Percentiles rank a stretch among this genome's conserved stretches.
These are phyloP conservation scores for Leucopsar rothschildi DNA, from an alignment of 2,113 vertebrate species.

Conservation along the genomic window DNA sequence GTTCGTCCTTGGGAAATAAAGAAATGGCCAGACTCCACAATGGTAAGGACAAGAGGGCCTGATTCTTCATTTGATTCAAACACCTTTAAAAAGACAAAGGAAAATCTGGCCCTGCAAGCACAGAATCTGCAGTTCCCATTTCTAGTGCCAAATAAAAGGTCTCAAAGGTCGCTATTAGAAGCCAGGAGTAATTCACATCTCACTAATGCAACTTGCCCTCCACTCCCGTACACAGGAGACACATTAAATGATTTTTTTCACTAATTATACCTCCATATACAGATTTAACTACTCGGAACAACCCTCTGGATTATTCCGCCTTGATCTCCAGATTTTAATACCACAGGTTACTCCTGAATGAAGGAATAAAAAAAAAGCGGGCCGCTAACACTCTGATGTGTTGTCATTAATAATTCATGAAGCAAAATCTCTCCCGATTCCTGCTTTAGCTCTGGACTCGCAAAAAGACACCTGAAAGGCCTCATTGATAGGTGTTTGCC, in stretches of 20 bases:
- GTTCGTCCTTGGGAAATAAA: constrained; percentile 81
- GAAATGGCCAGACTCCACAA: constrained; percentile 85
- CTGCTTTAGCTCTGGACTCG: not conserved
- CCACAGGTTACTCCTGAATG: not conserved
- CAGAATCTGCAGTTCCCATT: not conserved
- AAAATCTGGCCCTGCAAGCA: not conserved
- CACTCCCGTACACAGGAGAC: not conserved
- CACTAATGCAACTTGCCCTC: not conserved
- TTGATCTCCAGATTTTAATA: not conserved
- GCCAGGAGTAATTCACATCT: not conserved
- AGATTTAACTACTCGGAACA: not conserved
- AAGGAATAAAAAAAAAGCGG: not conserved
- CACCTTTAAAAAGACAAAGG: constrained; percentile 68
- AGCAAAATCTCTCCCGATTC: not conserved
- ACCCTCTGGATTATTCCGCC: not conserved
- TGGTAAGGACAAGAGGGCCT: constrained; percentile 74
- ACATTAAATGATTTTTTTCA: not conserved
- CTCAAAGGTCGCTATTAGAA: not conserved
- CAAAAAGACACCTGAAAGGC: not conserved
- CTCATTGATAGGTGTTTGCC: not conserved
- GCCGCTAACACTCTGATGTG: not conserved
- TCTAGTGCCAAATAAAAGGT: not conserved
- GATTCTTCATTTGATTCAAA: constrained; percentile 76
- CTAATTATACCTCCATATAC: not conserved
- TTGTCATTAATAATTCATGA: not conserved